Base-by-base conservation (phyloP, 1,140 invertebrate species). In the Zaprionus ornatus region DNA sequence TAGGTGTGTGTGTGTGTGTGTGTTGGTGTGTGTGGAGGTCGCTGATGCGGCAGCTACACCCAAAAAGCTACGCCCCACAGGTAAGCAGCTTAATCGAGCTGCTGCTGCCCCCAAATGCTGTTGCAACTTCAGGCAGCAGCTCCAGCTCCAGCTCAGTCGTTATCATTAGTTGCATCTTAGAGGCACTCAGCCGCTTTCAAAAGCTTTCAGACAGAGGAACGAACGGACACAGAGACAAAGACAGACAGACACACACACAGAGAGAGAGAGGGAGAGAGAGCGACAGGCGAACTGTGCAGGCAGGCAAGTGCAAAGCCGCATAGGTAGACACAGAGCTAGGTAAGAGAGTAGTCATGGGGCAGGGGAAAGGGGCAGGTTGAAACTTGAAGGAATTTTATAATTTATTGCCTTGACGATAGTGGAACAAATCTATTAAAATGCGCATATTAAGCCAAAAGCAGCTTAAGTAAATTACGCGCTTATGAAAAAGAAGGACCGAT, bases 401-500 rank as follows among this genome's bases (percentile, higher is more conserved):
- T 90, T 90, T 90, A 90, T 90, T 86, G 87, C 77, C 87, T 82
- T 90, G 86, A 90, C 87, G 86, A 90, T 90, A 90, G 86, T 90
- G 86, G 86, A 90, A 90, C 86, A 91, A 90, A 90, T 90, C 86
- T 90, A 90, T 90, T 90, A 90, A 90, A 90, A 90, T 86, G 85
- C 85, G 85, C 85, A 90, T 90, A 90, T 90, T 90, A 90, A 90
- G 73, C 86, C 85, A 76, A 90, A 85, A 90, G 86, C 85, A 79
- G 85, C 85, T 90, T 90, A 90, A 90, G 85, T 90, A 90, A 90
- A 90, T 87, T 87, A 87, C 84, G 84, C 84, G 88, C 84, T 87
- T 90, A 86, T 90, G 42, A 62, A 70, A 85, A 82, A 68, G 62
- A 5, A 82, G 70, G 62, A 35, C 21, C 1, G 23, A 42, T 0